Base-by-base conservation (phyloP, 2,888 invertebrate genomes). In the Apodemia zela region DNA sequence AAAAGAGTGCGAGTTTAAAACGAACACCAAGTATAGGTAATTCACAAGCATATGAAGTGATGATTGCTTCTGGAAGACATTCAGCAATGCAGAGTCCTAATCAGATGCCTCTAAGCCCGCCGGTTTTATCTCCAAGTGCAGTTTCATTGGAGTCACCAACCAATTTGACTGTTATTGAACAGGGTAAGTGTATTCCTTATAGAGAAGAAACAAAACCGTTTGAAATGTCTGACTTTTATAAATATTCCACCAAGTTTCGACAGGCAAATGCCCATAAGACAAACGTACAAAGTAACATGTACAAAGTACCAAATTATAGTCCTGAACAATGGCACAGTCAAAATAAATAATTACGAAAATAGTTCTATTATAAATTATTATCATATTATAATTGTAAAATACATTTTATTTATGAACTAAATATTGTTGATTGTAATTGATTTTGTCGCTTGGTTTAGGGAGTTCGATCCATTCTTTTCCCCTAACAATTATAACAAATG, bases 161-260 rank as follows among this genome's bases (percentile, higher is more conserved):
- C 78, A 97, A 96, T 79, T 93, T 97, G 78, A 97, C 96, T 1
- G 93, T 98, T 0, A 96, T 98, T 42, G 96, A 97, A 77, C 96
- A 96, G 69, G 97, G 97, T 45, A 97, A 96, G 74, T 97, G 96
- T 89, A 97, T 97, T 82, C 97, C 97, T 0, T 97, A 97, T 79
- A 94, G 97, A 76, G 98, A 99, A 89, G 97, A 97, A 64, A 97
- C 97, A 0, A 99, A 99, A 81, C 98, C 98, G 3, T 99, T 98
- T 88, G 98, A 98, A 92, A 98, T 98, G 97, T 96, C 98, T 0
- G 99, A 99, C 85, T 98, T 98, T 84, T 99, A 98, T 84, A 99
- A 98, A 86, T 99, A 99, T 84, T 98, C 98, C 62, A 98, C 98
- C 6, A 98, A 98, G 81, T 97, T 96, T 82, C 94, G 98, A 67